Conservation (phyloP, 2,797 vertebrate species). For the Enteromius fasciolatus region DNA sequence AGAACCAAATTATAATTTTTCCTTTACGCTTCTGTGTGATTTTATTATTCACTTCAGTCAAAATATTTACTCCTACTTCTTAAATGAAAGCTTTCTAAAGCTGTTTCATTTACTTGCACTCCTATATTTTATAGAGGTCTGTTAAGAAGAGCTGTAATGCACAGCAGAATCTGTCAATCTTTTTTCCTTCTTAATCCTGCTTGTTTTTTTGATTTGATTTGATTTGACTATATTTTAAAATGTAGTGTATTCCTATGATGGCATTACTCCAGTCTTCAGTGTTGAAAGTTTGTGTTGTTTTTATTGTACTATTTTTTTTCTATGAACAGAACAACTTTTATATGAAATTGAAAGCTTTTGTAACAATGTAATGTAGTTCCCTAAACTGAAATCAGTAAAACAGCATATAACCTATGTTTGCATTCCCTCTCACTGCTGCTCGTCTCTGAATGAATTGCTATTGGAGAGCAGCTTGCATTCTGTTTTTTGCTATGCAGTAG, state of each 20-base stretch:
- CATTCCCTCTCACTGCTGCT: background rate
- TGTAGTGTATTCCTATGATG: background rate
- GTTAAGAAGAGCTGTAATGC: background rate
- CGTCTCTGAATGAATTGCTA: background rate
- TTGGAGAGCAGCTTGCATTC: conserved; percentile 3
- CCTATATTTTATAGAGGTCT: background rate
- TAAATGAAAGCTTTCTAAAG: conserved; percentile 14
- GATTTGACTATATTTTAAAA: background rate
- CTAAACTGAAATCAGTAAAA: background rate
- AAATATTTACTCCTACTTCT: background rate
- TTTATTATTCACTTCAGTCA: background rate
- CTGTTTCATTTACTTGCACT: background rate
- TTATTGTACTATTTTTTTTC: background rate
- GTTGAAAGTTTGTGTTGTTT: background rate
- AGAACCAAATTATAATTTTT: background rate
- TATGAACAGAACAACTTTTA: background rate
- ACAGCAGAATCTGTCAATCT: background rate
- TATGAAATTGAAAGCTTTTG: background rate
- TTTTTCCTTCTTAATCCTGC: background rate
- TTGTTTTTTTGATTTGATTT: background rate
- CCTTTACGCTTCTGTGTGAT: background rate
- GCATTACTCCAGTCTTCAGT: background rate
- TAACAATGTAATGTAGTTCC: background rate
- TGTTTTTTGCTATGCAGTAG: background rate
- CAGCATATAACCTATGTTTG: background rate